Percentiles rank a stretch among this genome's conserved stretches.
Conservation (phyloP, 2,113 vertebrate species). For the Crotalus horridus region DNA sequence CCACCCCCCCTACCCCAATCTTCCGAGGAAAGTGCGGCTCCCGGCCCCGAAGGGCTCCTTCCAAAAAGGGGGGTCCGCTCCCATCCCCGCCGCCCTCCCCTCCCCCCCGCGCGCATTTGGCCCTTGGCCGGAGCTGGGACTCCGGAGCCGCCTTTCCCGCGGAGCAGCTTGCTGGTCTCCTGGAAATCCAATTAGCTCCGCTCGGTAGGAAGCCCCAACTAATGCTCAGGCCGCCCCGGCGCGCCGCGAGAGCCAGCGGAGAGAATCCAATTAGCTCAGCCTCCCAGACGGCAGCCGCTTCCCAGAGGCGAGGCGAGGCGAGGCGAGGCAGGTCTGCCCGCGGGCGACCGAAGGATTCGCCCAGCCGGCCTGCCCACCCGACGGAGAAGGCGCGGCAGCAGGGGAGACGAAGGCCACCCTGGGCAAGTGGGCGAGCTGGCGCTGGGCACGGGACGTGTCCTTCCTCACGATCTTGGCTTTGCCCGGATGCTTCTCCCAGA, state of each 20-base stretch:
- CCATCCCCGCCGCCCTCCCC: neutral
- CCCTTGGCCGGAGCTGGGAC: neutral
- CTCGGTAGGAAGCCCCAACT: constrained; percentile 41
- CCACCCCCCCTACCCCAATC: neutral
- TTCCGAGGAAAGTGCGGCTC: neutral
- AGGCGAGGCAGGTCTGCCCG: neutral
- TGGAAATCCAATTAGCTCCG: constrained; percentile 56
- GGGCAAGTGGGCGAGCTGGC: neutral
- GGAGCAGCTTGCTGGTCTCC: constrained; percentile 48
- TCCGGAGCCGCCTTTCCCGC: constrained; percentile 16
- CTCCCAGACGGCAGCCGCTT: constrained; percentile 37
- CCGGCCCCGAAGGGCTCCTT: neutral
- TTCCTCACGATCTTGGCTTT: neutral
- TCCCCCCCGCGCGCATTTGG: neutral
- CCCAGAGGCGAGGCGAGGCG: neutral
- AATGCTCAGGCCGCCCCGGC: constrained; percentile 41
- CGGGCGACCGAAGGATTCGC: neutral
- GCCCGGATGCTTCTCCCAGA: neutral
- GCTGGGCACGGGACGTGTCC: neutral
- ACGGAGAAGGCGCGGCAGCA: neutral
- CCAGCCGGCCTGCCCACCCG: neutral
- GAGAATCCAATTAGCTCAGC: constrained; percentile 51
- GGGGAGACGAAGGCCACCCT: neutral
- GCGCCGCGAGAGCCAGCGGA: constrained; percentile 34
- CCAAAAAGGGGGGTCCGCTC: neutral